Percentiles rank a stretch among this genome's conserved stretches.
phyloP scores from a whole-genome alignment of 2,888 invertebrate species.

The Dysmachus trigonus region DNA sequence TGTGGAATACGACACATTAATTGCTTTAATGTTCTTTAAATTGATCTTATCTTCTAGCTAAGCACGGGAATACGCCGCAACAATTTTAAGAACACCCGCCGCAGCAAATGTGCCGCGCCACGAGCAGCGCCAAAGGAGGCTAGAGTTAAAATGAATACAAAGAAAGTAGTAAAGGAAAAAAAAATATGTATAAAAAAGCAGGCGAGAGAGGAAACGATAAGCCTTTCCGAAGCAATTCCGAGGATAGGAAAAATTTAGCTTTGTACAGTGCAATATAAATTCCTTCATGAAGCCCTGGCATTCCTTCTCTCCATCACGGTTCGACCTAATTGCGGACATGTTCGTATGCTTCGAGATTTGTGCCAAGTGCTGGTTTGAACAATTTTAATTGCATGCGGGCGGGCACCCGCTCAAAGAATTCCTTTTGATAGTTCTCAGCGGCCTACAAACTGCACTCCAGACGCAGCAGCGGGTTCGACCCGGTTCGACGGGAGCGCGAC shows the following conservation, averaged over 20 bases:
- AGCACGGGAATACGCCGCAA: constrained; percentile 38
- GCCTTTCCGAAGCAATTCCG: constrained; percentile 30
- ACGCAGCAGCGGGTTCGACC: neutral
- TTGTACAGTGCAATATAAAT: constrained; percentile 42
- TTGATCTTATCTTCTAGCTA: constrained; percentile 38
- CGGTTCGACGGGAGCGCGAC: neutral
- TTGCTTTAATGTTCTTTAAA: constrained; percentile 43
- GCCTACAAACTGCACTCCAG: neutral
- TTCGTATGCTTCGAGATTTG: constrained; percentile 30
- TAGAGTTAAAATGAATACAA: neutral
- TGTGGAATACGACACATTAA: constrained; percentile 40
- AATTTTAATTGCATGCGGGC: constrained; percentile 42
- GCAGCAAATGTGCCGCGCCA: neutral
- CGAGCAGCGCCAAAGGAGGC: neutral
- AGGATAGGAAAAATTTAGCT: constrained; percentile 29
- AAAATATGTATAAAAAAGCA: neutral
- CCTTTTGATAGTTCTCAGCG: constrained; percentile 1
- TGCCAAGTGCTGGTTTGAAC: constrained; percentile 38
- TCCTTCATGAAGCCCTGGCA: constrained; percentile 36
- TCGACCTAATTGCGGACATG: constrained; percentile 39
- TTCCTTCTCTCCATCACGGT: constrained; percentile 42
- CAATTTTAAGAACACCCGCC: constrained; percentile 35
- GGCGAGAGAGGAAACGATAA: constrained; percentile 26
- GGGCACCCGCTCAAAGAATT: constrained; percentile 7
- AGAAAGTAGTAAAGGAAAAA: neutral